These are phyloP conservation scores for Bothrops jararaca DNA, from an alignment of 2,113 vertebrate genomes.

Conservation along the genomic window DNA sequence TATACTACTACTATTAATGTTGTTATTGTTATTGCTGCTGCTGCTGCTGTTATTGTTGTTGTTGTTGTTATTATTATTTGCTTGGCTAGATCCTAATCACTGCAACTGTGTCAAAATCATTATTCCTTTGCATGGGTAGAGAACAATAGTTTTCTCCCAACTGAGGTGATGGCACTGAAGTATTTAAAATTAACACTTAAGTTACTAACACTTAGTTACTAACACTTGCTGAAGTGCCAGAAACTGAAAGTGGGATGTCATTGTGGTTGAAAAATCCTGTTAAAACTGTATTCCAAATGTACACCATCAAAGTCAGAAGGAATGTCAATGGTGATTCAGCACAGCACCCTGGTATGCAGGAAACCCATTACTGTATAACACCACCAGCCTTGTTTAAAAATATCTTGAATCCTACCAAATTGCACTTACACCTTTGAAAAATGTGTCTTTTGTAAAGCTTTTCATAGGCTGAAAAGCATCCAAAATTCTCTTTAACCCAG, in stretches of 20 bases:
- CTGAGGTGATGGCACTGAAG: not conserved
- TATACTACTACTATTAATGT: not conserved
- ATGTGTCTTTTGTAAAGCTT: not conserved
- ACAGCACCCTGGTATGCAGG: not conserved
- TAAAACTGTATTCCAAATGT: not conserved
- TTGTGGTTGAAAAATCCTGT: not conserved
- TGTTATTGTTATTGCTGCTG: too few species aligned
- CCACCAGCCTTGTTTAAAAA: not conserved
- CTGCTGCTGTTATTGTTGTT: too few species aligned
- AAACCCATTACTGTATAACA: not conserved
- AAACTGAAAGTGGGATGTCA: not conserved
- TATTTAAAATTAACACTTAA: not conserved
- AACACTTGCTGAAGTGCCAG: not conserved
- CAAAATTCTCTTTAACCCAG: not conserved
- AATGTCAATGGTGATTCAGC: not conserved
- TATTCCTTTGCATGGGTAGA: not conserved
- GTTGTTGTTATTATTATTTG: too few species aligned
- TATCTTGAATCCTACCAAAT: not conserved
- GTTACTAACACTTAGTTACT: not conserved
- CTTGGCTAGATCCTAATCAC: not conserved
- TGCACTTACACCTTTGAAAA: not conserved
- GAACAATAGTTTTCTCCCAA: not conserved
- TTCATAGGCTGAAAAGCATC: not conserved
- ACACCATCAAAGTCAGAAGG: not conserved
- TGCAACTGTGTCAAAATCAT: not conserved